Evolutionary conservation across 1,140 invertebrate genomes (phyloP).

Genomic region (Apolygus lucorum): DNA sequence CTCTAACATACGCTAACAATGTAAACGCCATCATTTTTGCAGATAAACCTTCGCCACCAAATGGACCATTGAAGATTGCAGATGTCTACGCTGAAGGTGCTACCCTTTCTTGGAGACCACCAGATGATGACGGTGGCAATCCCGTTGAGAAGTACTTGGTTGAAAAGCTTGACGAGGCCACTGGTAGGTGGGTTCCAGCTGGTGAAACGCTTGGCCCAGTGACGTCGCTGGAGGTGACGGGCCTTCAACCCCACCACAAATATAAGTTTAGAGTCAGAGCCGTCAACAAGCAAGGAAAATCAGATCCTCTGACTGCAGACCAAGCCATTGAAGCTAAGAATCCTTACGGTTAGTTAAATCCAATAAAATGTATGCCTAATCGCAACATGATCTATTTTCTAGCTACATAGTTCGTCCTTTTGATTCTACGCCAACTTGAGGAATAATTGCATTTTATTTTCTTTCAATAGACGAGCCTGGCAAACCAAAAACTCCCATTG

Average conservation of each 20-base stretch:
- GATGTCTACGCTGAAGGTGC: slow-evolving; percentile 79
- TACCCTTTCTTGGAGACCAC: slow-evolving; percentile 80
- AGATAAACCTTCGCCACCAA: slow-evolving; percentile 81
- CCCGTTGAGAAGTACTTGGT: slow-evolving; percentile 86
- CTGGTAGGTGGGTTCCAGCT: slow-evolving; percentile 84
- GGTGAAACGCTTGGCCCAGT: slow-evolving; percentile 76
- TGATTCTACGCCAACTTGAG: no score
- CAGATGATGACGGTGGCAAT: slow-evolving; percentile 80
- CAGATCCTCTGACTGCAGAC: slow-evolving; percentile 82
- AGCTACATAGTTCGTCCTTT: no score
- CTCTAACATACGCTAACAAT: no score
- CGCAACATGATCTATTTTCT: no score
- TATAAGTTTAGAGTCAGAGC: slow-evolving; percentile 95
- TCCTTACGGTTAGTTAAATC: slow-evolving; percentile 69
- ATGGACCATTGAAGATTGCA: slow-evolving; percentile 79
- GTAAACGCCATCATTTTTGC: no score
- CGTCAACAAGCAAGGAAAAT: slow-evolving; percentile 91
- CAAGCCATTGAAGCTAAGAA: slow-evolving; percentile 94
- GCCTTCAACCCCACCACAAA: slow-evolving; percentile 77
- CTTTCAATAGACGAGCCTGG: slow-evolving; percentile 56
- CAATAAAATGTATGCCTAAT: no score
- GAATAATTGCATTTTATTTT: no score
- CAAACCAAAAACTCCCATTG: slow-evolving; percentile 77
- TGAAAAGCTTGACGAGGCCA: slow-evolving; percentile 89
- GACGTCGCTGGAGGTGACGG: slow-evolving; percentile 63